Base-by-base conservation (phyloP, 2,888 invertebrate genomes). In the Watsonalla binaria region DNA sequence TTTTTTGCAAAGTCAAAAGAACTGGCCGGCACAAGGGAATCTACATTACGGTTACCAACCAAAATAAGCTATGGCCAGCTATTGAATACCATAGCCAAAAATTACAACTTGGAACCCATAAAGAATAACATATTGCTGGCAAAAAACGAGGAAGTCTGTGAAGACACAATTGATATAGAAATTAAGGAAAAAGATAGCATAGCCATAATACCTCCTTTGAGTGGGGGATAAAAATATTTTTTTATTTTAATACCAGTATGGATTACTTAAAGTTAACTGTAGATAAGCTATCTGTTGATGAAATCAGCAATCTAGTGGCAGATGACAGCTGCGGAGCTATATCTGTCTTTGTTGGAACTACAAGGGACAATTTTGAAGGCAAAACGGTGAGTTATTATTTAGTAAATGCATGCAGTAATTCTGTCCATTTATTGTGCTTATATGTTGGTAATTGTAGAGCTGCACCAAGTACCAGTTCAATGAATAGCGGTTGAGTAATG, bases 1-100 rank as follows among this genome's bases (percentile, higher is more conserved):
- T 97, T 98, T 87, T 98, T 98, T 86, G 98, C 97, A 0, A 95
- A 95, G 91, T 95, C 97, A 45, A 94, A 96, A 74, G 98, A 98
- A 82, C 84, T 98, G 53, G 92, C 94, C 24, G 96, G 96, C 47
- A 86, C 91, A 45, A 86, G 87, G 49, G 92, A 94, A 72, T 86
- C 92, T 6, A 81, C 75, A 11, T 74, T 95, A 46, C 70, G 76
- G 14, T 68, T 95, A 6, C 90, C 92, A 6, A 74, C 81, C 8
- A 86, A 86, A 58, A 85, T 93, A 47, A 85, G 89, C 15, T 94
- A 93, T 60, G 63, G 80, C 5, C 86, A 93, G 50, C 89, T 97
- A 5, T 73, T 94, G n/a, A 82, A 93, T 7, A 78, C 86, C 46
- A 92, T 97, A 46, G 83, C 93, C 4, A 72, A 86, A 11, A 80